Conservation (phyloP, 2,113 vertebrate genomes). For the Opisthocomus hoazin region DNA sequence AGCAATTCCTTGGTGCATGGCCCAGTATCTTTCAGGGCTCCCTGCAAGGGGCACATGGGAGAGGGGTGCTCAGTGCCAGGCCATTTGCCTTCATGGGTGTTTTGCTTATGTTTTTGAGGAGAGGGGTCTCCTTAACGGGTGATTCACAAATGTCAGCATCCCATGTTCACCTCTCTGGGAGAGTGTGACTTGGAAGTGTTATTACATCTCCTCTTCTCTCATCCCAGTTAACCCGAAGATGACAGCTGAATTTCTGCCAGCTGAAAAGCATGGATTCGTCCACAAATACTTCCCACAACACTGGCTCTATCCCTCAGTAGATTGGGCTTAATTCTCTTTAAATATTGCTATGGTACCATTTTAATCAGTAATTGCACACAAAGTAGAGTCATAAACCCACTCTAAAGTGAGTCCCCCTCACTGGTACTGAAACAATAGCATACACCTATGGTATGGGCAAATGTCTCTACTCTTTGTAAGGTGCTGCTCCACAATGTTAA, state of each 20-base stretch:
- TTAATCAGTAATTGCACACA: constrained; percentile 37
- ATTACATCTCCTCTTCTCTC: background rate
- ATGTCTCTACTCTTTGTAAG: constrained; percentile 31
- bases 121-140: background rate
- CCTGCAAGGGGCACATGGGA: background rate
- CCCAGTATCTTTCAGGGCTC: background rate
- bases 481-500: constrained; percentile 62
- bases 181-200: background rate
- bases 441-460: background rate
- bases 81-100: background rate
- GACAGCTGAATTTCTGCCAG: background rate
- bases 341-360: constrained; percentile 17
- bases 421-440: constrained; percentile 2
- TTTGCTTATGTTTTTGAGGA: background rate
- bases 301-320: background rate
- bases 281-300: background rate
- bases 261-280: background rate
- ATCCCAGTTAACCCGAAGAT: background rate
- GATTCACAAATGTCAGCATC: background rate
- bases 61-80: background rate
- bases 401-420: background rate
- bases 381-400: constrained; percentile 18
- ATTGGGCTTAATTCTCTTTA: background rate
- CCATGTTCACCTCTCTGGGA: background rate
- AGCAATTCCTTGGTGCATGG: rapidly evolving